phyloP scores from a whole-genome alignment of 2,113 vertebrate genomes.

The Apteryx mantelli region DNA sequence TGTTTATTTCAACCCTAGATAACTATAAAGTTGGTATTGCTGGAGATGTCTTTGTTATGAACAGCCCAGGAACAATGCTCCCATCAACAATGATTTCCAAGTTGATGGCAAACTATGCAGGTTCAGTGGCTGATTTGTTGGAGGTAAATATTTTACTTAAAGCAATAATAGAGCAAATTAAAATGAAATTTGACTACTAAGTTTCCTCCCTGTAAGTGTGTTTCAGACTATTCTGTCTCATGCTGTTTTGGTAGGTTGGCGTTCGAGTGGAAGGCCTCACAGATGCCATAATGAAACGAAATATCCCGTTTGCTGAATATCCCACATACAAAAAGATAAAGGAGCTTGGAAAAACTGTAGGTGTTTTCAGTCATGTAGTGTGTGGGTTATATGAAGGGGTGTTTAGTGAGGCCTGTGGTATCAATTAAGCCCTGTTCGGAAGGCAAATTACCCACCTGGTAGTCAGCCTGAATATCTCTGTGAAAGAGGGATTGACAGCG shows the following conservation, averaged over 20 bases:
- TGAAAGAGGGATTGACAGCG: not conserved
- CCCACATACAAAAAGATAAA: conserved; percentile 79
- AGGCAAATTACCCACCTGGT: not conserved
- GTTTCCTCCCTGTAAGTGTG: not conserved
- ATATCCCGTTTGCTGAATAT: conserved; percentile 54
- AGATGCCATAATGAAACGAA: conserved; percentile 75
- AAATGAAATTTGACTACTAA: not conserved
- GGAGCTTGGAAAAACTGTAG: conserved; percentile 80
- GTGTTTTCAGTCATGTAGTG: not conserved
- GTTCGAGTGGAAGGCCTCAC: conserved; percentile 83
- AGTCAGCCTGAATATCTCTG: not conserved
- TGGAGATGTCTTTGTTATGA: conserved; percentile 80
- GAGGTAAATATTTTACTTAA: conserved; percentile 78
- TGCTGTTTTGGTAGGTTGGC: conserved; percentile 73
- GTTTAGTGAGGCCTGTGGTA: not conserved
- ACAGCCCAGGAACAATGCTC: conserved; percentile 79
- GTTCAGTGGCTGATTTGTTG: conserved; percentile 80
- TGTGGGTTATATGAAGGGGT: not conserved
- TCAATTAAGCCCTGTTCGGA: not conserved
- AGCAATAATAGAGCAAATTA: not conserved
- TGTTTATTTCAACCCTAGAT: conserved; percentile 60
- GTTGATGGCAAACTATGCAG: conserved; percentile 76
- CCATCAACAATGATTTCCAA: conserved; percentile 81
- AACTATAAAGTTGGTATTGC: conserved; percentile 81
- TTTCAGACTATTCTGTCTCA: not conserved